Evolutionary conservation across 2,888 invertebrate species (phyloP).

Genomic region (Ganaspis brasiliensis): DNA sequence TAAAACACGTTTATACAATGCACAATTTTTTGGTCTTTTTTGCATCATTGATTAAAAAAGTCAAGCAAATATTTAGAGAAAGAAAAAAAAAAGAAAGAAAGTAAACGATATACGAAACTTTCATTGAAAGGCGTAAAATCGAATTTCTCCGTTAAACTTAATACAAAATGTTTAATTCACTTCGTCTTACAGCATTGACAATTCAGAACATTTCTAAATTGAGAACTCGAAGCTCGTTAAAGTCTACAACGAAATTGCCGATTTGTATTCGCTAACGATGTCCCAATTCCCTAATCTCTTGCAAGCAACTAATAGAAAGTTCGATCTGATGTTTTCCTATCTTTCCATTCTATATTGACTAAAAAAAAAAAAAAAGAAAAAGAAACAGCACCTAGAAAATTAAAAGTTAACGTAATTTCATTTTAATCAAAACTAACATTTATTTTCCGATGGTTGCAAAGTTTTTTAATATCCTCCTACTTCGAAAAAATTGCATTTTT

Average conservation of each 20-base stretch:
- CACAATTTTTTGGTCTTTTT: no score
- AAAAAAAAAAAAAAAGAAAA: neutral
- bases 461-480: neutral
- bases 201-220: constrained; percentile 55
- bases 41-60: no score
- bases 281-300: constrained; percentile 40
- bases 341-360: constrained; percentile 10
- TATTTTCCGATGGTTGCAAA: neutral
- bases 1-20: no score
- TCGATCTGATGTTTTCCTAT: constrained; percentile 6
- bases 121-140: constrained; percentile 53
- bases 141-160: constrained; percentile 61
- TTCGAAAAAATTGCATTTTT: neutral
- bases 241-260: constrained; percentile 67
- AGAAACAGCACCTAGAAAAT: neutral
- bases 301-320: neutral
- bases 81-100: no score
- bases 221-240: constrained; percentile 68
- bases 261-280: constrained; percentile 72
- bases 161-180: constrained; percentile 70
- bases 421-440: neutral
- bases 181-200: constrained; percentile 56
- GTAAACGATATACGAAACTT: constrained; percentile 2
- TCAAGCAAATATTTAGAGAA: no score
- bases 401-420: neutral